A percentile compares a stretch with the other conserved stretches of the same genome.
Evolutionary conservation across 1,140 invertebrate species (phyloP).

Genomic region (Apis cerana): DNA sequence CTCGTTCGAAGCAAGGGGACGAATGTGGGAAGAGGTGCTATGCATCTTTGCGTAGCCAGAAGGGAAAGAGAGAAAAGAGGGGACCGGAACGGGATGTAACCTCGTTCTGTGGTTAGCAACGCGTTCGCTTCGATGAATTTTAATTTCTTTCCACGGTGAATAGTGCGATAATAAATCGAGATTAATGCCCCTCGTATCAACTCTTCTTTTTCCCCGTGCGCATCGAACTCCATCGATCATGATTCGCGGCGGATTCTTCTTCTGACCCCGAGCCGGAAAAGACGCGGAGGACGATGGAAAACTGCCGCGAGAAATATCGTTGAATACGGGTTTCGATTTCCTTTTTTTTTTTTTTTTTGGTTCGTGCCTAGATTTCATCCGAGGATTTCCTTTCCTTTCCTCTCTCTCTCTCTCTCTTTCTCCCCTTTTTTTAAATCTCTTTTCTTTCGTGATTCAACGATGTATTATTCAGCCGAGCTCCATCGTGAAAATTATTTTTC

Average conservation of each 20-base stretch:
- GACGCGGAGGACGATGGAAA: background rate
- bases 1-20: too few species aligned
- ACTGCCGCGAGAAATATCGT: slow-evolving; percentile 20
- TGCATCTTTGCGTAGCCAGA: background rate
- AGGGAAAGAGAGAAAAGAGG: background rate
- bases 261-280: background rate
- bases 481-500: background rate
- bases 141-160: slow-evolving; percentile 63
- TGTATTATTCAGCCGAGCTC: background rate
- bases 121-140: slow-evolving; percentile 64
- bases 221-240: slow-evolving; percentile 51
- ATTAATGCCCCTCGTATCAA: slow-evolving; percentile 50
- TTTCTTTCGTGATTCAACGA: background rate
- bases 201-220: slow-evolving; percentile 35
- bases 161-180: slow-evolving; percentile 66
- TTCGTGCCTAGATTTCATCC: too few species aligned
- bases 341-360: too few species aligned
- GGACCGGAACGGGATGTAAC: background rate
- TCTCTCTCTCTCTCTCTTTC: too few species aligned
- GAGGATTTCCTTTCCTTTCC: background rate
- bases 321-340: background rate
- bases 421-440: background rate
- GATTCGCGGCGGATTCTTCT: slow-evolving; percentile 30
- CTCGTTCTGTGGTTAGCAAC: background rate
- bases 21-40: background rate